A percentile compares a stretch with the other conserved stretches of the same genome.
Conservation (phyloP, 1,140 invertebrate species). For the Hermatobates lingyangjiaoensis region DNA sequence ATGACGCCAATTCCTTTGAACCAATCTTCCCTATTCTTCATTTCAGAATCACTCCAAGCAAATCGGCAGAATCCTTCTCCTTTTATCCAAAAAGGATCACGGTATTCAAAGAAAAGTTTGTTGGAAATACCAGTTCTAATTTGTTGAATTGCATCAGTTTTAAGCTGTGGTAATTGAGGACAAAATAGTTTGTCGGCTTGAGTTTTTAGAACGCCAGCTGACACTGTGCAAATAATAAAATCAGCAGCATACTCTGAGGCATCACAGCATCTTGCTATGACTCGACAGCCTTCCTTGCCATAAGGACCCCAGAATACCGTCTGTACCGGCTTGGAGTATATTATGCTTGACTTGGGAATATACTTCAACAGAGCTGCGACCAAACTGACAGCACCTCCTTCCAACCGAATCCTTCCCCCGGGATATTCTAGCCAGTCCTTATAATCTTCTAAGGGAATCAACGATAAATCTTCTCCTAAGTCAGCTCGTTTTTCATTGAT, state of each 20-base stretch:
- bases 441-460: background rate
- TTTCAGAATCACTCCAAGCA: background rate
- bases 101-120: background rate
- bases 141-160: slow-evolving; percentile 25
- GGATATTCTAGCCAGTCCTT: background rate
- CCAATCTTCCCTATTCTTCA: background rate
- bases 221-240: slow-evolving; percentile 62
- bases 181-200: slow-evolving; percentile 52
- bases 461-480: background rate
- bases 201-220: slow-evolving; percentile 65
- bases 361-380: background rate
- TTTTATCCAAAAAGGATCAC: background rate
- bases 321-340: slow-evolving; percentile 41
- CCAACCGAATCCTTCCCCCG: background rate
- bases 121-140: background rate
- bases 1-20: background rate
- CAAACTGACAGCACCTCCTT: background rate
- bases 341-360: background rate
- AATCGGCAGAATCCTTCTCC: background rate
- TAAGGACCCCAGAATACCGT: slow-evolving; percentile 38
- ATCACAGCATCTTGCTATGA: slow-evolving; percentile 17
- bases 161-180: slow-evolving; percentile 49
- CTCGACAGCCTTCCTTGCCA: slow-evolving; percentile 17
- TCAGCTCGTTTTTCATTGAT: background rate
- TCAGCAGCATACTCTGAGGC: slow-evolving; percentile 50